These are phyloP conservation scores for Zygaena filipendulae DNA, from an alignment of 2,888 invertebrate genomes.

Conservation along the genomic window DNA sequence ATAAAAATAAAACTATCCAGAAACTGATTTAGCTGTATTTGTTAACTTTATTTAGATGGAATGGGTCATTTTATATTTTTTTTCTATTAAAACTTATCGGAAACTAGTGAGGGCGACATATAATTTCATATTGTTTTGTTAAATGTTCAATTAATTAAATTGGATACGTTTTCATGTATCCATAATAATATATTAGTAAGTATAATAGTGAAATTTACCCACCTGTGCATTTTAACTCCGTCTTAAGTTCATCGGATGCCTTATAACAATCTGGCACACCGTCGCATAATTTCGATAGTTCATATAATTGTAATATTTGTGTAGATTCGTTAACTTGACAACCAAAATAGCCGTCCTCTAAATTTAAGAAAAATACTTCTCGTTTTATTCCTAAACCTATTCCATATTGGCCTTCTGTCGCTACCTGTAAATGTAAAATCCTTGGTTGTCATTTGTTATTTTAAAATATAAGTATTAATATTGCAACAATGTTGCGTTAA, in stretches of 20 bases:
- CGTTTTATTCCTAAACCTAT: constrained; percentile 86
- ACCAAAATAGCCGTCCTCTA: constrained; percentile 97
- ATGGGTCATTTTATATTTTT: constrained; percentile 1
- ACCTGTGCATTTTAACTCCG: constrained; percentile 95
- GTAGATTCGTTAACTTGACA: constrained; percentile 97
- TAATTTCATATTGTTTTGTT: too few species aligned
- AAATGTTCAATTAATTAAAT: too few species aligned
- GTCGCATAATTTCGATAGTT: constrained; percentile 95
- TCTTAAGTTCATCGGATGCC: constrained; percentile 90
- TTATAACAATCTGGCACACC: constrained; percentile 89
- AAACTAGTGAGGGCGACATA: too few species aligned
- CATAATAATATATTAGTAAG: constrained; percentile 2
- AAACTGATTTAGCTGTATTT: too few species aligned
- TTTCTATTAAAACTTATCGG: too few species aligned
- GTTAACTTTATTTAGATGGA: too few species aligned
- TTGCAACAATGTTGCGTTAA: too few species aligned
- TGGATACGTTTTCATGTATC: too few species aligned
- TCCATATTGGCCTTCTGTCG: constrained; percentile 83
- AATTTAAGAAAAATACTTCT: constrained; percentile 96
- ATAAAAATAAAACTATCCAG: too few species aligned
- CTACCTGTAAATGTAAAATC: constrained; percentile 74
- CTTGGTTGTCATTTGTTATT: constrained; percentile 8
- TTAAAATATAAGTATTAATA: constrained; percentile 18
- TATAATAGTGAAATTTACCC: constrained; percentile 38
- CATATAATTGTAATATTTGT: constrained; percentile 94